Base-by-base conservation (phyloP, 2,797 vertebrate genomes). In the Gorsachius magnificus region DNA sequence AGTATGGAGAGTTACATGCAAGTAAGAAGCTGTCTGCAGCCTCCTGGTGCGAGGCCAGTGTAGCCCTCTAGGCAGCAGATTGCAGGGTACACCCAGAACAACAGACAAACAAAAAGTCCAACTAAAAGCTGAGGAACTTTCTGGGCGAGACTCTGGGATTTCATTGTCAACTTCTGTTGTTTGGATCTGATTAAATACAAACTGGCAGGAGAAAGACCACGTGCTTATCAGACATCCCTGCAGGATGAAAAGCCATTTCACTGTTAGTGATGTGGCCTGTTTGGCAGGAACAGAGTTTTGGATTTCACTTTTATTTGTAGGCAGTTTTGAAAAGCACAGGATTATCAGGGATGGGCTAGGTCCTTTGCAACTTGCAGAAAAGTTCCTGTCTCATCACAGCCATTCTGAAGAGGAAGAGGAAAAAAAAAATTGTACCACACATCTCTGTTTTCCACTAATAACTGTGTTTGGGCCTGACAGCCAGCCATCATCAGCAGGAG, bases 41-140 rank as follows among this genome's bases (percentile, higher is more conserved):
- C 78, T 63, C 48, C 53, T 68, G 85, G 53, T 63, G 63, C 1
- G 1, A 63, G 36, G 85, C 54, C 85, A 50, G n/a, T 1, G 8
- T 10, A n/a, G 72, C 53, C 65, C 53, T 63, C 65, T 46, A 36
- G 70, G 54, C 71, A 83, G 74, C 87, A 60, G 31, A 48, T 17
- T 81, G 57, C 68, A 83, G 83, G 66, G 36, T 19, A 10, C 35
- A n/a, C 54, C 1, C 26, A 63, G 85, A 86, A 41, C 41, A 91
- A 22, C 58, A 79, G 80, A 26, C 24, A 91, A 91, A 89, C 87
- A 94, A 33, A 88, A 87, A 41, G 48, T 65, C 26, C 71, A 57
- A 72, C 80, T 77, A 89, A 79, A 93, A 94, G 63, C 90, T 76
- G 88, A 95, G 77, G 95, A 95, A 87, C 56, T 90, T 95, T 95